A percentile compares a stretch with the other conserved stretches of the same genome.
phyloP scores from a whole-genome alignment of 2,113 vertebrate species.

The Myotis davidii region DNA sequence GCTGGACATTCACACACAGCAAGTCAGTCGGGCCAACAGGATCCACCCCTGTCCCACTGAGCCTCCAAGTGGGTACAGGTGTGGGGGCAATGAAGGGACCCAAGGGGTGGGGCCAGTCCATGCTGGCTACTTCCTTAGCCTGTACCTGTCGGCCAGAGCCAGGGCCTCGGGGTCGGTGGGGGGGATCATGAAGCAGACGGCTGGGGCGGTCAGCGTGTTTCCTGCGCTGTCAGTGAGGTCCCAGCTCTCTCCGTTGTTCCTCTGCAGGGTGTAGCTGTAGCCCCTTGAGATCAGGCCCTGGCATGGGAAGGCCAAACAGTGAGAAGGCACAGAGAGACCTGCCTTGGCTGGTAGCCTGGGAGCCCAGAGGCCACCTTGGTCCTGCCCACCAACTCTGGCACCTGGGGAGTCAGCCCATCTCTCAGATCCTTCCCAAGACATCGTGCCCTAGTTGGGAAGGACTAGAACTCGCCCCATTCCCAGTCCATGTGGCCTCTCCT shows the following conservation, averaged over 20 bases:
- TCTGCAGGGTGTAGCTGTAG: conserved; percentile 91
- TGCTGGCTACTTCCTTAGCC: background rate
- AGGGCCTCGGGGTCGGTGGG: conserved; percentile 92
- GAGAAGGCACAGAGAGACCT: background rate
- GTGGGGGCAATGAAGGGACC: background rate
- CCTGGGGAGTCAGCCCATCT: background rate
- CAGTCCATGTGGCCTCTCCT: background rate
- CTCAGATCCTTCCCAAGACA: background rate
- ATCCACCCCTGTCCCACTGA: background rate
- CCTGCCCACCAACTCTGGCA: background rate
- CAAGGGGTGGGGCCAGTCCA: background rate
- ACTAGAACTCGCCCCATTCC: background rate
- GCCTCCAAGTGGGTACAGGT: background rate
- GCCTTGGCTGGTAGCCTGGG: background rate
- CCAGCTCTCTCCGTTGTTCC: conserved; percentile 90
- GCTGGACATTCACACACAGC: background rate
- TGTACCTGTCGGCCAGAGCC: conserved; percentile 90
- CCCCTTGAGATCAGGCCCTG: conserved; percentile 93
- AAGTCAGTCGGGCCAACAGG: background rate
- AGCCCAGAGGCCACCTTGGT: background rate
- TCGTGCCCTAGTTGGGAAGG: too few relatives aligned
- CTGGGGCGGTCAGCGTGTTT: conserved; percentile 87
- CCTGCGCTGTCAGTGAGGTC: conserved; percentile 90
- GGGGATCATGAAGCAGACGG: conserved; percentile 94
- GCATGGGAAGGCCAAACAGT: background rate